These are phyloP conservation scores for Sebastes matsubarae DNA, from an alignment of 2,797 vertebrate genomes.

Conservation along the genomic window DNA sequence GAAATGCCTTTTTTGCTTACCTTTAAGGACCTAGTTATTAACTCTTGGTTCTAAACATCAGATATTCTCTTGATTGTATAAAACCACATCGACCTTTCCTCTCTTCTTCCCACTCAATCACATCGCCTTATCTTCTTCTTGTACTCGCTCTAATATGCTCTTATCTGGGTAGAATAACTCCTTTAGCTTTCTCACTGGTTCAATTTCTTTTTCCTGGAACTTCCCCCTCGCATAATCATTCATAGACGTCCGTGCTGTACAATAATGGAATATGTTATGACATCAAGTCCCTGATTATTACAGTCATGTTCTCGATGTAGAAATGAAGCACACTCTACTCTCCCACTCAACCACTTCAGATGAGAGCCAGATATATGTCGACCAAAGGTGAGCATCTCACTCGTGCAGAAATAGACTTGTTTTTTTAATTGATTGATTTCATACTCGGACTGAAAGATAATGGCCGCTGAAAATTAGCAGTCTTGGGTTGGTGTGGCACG, in stretches of 20 bases:
- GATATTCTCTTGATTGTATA: neutral
- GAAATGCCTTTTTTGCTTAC: neutral
- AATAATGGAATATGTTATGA: constrained; percentile 32
- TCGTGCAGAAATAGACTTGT: neutral
- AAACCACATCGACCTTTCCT: neutral
- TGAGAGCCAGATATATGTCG: neutral
- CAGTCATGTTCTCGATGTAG: constrained; percentile 18
- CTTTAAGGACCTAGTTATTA: constrained; percentile 12
- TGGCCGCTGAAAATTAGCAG: neutral
- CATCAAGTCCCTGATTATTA: constrained; percentile 22
- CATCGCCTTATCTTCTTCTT: constrained; percentile 1
- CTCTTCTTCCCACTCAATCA: constrained; percentile 15
- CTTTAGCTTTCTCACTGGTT: constrained; percentile 6
- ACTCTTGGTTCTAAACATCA: constrained; percentile 1
- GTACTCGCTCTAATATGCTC: constrained; percentile 1
- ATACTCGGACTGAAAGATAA: neutral
- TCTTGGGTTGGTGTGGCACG: neutral
- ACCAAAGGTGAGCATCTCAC: neutral
- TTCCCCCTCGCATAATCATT: neutral
- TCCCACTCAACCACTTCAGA: constrained; percentile 11
- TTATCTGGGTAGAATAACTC: constrained; percentile 30
- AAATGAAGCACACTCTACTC: neutral
- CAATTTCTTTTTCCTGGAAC: constrained; percentile 10
- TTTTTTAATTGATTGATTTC: neutral
- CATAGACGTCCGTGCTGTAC: neutral